Base-by-base conservation (phyloP, 1,140 invertebrate genomes). In the Calephelis nemesis region DNA sequence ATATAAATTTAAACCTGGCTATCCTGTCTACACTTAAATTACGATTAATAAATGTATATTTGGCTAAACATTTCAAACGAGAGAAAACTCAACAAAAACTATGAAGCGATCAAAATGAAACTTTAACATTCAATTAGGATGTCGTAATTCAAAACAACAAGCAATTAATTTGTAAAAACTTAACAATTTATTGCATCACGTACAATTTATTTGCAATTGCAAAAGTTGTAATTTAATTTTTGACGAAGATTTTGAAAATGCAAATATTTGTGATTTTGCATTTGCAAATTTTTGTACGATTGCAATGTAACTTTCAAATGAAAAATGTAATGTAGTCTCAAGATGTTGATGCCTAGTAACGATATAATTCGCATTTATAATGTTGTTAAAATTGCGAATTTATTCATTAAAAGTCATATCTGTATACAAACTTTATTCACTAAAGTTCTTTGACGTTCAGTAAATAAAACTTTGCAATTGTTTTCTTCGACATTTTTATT, bases 281-380 rank as follows among this genome's bases (percentile, higher is more conserved):
- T 30, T 58, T 39, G 65, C 50, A 19, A 58, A 63, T 63, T 19
- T 45, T 63, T 63, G 45, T 13, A 48, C 6, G 11, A 63, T 74
- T 65, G 67, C 64, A 75, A 79, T 72, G 74, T 80, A 85, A 85
- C 79, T 79, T 82, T 70, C 60, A 86, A 91, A 85, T 87, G 88
- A 88, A 82, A 85, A 89, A 91, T 91, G 88, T 91, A 89, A 89
- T 91, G 88, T 89, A 91, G 88, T 84, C 80, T 81, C 85, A 76
- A 74, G 80, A 75, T 84, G 72, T 65, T 70, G 70, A 66, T 71
- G 79, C 19, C 13, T 52, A 15, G 19, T 54, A 62, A 45, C 62
- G n/a, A 42, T 40, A 62, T 39, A 45, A 62, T 9, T n/a, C 62
- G 62, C 62, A n/a, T 52, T 5, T 54, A 11, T 54, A 67, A 47